Base-by-base conservation (phyloP, 1,140 invertebrate genomes). In the Formica exsecta region DNA sequence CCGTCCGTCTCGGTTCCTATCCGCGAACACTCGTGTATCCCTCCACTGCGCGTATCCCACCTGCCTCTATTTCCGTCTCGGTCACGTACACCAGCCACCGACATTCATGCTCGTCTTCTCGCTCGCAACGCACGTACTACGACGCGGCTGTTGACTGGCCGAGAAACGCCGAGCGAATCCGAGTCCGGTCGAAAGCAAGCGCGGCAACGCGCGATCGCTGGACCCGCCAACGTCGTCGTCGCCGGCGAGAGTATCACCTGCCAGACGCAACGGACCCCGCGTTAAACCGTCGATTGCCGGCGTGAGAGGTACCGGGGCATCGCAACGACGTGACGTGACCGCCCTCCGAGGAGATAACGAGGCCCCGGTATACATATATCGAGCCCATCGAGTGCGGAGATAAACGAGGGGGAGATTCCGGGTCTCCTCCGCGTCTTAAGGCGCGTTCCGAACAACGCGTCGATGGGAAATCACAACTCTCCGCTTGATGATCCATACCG, bases 251-350 rank as follows among this genome's bases (percentile, higher is more conserved):
- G 38, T 54, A 73, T 85, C 81, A 85, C 32, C 81, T 85, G 81
- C 81, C 81, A 54, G 65, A 80, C 74, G 59, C 80, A 84, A 70
- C 19, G 65, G 68, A 59, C 11, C 11, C 54, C 38, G 79, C 79
- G 36, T 48, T 84, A 65, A 64, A 51, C n/a, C 41, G 71, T 48
- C 44, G 73, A 85, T 85, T 19, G 44, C 13, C 44, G n/a, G 22
- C 81, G 71, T 51, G 81, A 76, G 44, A 64, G 79, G n/a, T 51
- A 51, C 13, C 41, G 41, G 70, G 41, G 70, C 66, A n/a, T 11
- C 32, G 51, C 68, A 16, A 71, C 68, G 44, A 38, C 32, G 32
- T n/a, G 79, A 61, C 79, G 54, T 75, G 22, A 32, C 41, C 32
- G 29, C 22, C 80, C 71, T 70, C 32, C 13, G 19, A 16, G 41